A percentile compares a stretch with the other conserved stretches of the same genome.
phyloP scores from a whole-genome alignment of 2,888 invertebrate species.

The Acrobasis consociella region DNA sequence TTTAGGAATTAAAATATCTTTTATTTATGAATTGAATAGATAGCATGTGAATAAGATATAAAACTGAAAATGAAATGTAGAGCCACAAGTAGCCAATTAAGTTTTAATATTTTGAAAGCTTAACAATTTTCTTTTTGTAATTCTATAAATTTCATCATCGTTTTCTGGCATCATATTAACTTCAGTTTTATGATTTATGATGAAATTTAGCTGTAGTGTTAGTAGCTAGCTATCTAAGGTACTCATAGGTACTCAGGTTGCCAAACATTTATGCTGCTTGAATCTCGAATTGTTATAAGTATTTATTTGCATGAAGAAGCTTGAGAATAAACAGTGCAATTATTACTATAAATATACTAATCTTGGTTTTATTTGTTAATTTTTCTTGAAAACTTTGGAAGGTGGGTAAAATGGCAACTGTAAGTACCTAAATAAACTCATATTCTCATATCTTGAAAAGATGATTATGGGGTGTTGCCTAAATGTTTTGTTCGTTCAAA shows the following conservation, averaged over 20 bases:
- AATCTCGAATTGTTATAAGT: conserved; percentile 65
- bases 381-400: too few relatives aligned
- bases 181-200: not conserved
- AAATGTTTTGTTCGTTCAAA: too few relatives aligned
- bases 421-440: too few relatives aligned
- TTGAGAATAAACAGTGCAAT: conserved; percentile 76
- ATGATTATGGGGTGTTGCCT: too few relatives aligned
- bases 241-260: conserved; percentile 59
- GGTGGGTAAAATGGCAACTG: too few relatives aligned
- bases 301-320: conserved; percentile 79
- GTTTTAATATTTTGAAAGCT: too few relatives aligned
- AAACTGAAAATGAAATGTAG: not conserved
- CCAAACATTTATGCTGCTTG: conserved; percentile 65
- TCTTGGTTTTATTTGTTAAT: conserved; percentile 39
- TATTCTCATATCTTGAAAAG: too few relatives aligned
- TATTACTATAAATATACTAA: conserved; percentile 53
- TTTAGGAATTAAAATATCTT: too few relatives aligned
- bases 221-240: conserved; percentile 36
- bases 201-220: conserved; percentile 33
- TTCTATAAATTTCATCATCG: not conserved
- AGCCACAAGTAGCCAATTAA: not conserved
- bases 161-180: not conserved
- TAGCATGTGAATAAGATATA: not conserved
- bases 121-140: not conserved
- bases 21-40: too few relatives aligned